Percentiles rank a stretch among this genome's conserved stretches.
Evolutionary conservation across 1,140 invertebrate species (phyloP).

Genomic region (Drosophila navojoa): DNA sequence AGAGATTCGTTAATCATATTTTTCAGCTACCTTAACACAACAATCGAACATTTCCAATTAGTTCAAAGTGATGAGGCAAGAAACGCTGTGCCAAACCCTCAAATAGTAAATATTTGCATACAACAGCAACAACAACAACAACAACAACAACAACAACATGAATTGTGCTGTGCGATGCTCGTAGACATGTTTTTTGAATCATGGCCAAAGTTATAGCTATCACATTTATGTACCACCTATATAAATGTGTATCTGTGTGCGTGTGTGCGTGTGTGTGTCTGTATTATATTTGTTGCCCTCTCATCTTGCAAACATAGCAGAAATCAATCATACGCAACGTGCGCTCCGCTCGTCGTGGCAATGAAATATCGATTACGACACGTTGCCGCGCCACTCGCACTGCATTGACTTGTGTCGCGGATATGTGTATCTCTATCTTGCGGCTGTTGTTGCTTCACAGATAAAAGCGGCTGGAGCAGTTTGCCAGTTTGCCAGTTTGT

Average conservation of each 20-base stretch:
- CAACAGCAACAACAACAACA: conserved; percentile 17
- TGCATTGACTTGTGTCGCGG: conserved; percentile 53
- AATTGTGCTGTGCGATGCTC: conserved; percentile 8
- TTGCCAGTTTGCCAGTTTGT: conserved; percentile 30
- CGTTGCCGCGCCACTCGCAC: conserved; percentile 41
- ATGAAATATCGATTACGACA: conserved; percentile 79
- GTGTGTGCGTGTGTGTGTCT: conserved; percentile 21
- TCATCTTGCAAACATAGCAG: conserved; percentile 30
- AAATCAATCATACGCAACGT: conserved; percentile 79
- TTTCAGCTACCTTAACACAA: conserved; percentile 3
- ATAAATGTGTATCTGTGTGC: neutral
- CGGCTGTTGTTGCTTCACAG: conserved; percentile 3
- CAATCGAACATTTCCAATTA: conserved; percentile 13
- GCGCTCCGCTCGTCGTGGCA: conserved; percentile 58
- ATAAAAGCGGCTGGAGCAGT: conserved; percentile 30
- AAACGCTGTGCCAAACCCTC: neutral
- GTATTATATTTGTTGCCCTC: conserved; percentile 30
- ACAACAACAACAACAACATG: conserved; percentile 17
- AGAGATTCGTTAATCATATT: neutral
- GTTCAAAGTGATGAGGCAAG: conserved; percentile 15
- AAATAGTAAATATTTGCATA: conserved; percentile 5
- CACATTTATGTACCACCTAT: neutral
- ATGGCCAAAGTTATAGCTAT: conserved; percentile 30
- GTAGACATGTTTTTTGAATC: conserved; percentile 28
- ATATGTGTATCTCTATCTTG: conserved; percentile 34